These are phyloP conservation scores for Camponotus vicinus DNA, from an alignment of 1,140 invertebrate genomes.

Conservation along the genomic window DNA sequence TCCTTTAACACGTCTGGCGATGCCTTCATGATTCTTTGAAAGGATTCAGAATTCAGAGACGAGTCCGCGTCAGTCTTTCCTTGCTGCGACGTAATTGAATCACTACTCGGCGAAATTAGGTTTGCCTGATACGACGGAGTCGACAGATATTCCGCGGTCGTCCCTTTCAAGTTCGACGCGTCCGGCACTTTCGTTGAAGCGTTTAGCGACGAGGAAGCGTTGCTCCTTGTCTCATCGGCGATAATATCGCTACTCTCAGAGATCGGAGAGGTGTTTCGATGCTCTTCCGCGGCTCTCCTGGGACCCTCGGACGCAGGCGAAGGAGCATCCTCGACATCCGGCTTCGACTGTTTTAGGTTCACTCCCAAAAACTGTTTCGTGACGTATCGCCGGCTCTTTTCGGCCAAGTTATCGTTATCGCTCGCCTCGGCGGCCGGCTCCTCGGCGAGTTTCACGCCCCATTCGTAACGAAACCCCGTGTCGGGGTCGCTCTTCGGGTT, in stretches of 20 bases:
- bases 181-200: too few relatives aligned
- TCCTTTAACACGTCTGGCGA: background rate
- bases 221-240: background rate
- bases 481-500: conserved; percentile 43
- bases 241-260: background rate
- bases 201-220: background rate
- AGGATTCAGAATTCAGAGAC: background rate
- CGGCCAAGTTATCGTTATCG: conserved; percentile 55
- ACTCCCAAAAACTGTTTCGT: conserved; percentile 68
- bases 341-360: conserved; percentile 31
- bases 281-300: background rate
- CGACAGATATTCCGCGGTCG: background rate
- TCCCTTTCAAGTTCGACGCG: background rate
- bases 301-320: background rate
- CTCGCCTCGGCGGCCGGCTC: conserved; percentile 40
- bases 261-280: conserved; percentile 5
- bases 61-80: background rate
- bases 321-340: background rate
- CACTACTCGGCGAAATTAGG: background rate
- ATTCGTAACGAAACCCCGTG: conserved; percentile 66
- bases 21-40: background rate
- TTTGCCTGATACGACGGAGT: background rate
- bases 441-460: conserved; percentile 74
- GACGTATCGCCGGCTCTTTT: conserved; percentile 46
- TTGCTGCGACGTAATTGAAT: background rate